These are phyloP conservation scores for Margaritifera margaritifera DNA, from an alignment of 2,888 invertebrate genomes.

Conservation along the genomic window DNA sequence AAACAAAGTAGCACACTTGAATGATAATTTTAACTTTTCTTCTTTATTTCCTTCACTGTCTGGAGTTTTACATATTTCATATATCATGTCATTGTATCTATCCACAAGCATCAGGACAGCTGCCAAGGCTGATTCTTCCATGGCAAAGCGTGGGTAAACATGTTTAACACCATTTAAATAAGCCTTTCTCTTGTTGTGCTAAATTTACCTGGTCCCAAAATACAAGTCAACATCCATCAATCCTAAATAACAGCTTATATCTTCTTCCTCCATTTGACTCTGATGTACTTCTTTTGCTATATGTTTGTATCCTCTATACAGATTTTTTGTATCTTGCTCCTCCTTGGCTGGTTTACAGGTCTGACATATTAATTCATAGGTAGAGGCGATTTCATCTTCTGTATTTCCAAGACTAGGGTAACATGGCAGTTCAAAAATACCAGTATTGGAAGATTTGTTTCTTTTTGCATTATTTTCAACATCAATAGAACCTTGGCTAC, in stretches of 20 bases:
- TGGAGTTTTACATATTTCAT: not conserved
- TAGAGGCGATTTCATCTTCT: no score
- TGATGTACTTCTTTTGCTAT: not conserved
- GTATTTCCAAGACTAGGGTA: no score
- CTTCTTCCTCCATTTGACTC: not conserved
- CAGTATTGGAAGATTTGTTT: no score
- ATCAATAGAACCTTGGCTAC: no score
- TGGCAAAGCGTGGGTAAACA: conserved; percentile 3
- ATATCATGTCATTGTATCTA: conserved; percentile 1
- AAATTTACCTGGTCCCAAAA: conserved; percentile 1
- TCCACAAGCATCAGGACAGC: conserved; percentile 1
- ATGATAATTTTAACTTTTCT: not conserved
- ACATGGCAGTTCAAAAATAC: no score
- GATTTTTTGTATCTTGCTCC: conserved; percentile 7
- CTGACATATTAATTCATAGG: no score
- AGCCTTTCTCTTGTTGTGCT: not conserved
- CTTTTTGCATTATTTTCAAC: no score
- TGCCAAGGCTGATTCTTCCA: not conserved
- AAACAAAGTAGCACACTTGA: conserved; percentile 9
- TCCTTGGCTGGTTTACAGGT: conserved; percentile 1
- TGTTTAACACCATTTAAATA: not conserved
- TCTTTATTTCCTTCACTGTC: no score
- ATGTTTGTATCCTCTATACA: conserved; percentile 8
- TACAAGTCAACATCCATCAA: conserved; percentile 1
- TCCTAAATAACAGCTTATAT: not conserved